Evolutionary conservation across 2,113 vertebrate genomes (phyloP), one percentile per base, ranked within the genome.

Genomic region (Otus sunia): DNA sequence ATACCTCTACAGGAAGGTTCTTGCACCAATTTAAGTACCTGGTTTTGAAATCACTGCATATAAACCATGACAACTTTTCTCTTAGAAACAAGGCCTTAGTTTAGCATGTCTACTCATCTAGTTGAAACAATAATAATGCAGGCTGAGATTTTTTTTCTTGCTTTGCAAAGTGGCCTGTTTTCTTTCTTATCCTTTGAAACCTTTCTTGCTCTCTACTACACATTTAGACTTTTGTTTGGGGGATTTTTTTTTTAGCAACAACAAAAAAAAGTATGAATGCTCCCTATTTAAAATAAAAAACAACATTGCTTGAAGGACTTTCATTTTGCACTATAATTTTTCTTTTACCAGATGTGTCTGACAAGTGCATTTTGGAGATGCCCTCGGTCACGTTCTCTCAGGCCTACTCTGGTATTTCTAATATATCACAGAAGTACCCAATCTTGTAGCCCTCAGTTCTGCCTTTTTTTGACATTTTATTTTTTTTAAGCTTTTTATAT

Each of bases 401-500:
- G 98, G 98, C 98, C 98, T 98, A 98, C 97, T 98, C 98, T 98
- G 98, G 98, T 98, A 98, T 98, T 98, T 98, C 98, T 98, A 98
- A 97, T 98, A 98, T 98, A 98, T 98, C 98, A 97, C 98, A 97
- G 98, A 98, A 98, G 98, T 98, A 98, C 98, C 98, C 98, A 98
- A 97, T 98, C 98, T 97, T 98, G 98, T 98, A 98, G 98, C 98
- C 98, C 98, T 98, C 96, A 97, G 98, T 98, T 98, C 98, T 98
- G 98, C 98, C 98, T 98, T 98, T 98, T 98, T 98, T 98, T 98
- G 98, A 98, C 97, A 96, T 98, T 98, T 98, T 98, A 98, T 98
- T 98, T 98, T 98, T 98, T 98, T 99, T 98, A 99, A 98, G 97
- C 98, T 98, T 98, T 99, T 98, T 98, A 98, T 98, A 98, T 97